Evolutionary conservation across 1,140 invertebrate species (phyloP).

Genomic region (Microplitis demolitor): DNA sequence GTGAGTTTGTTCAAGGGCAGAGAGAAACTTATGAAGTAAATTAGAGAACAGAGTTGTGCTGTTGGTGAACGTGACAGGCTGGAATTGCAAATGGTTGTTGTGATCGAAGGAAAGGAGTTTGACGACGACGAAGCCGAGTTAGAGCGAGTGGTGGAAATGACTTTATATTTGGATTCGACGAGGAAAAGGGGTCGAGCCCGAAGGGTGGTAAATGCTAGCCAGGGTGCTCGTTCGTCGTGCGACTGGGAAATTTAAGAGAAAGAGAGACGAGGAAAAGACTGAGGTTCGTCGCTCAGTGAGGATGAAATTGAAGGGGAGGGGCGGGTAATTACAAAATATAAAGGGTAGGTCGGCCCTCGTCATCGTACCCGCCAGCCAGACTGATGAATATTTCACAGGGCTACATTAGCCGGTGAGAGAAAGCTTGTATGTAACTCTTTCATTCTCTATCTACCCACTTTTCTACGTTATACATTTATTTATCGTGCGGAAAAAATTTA

Average conservation of each 20-base stretch:
- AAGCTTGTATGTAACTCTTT: conserved; percentile 47
- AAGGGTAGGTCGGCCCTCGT: conserved; percentile 54
- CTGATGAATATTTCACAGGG: conserved; percentile 60
- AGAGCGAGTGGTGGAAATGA: not conserved
- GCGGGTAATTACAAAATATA: conserved; percentile 61
- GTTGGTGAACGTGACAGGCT: not conserved
- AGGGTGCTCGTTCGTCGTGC: not conserved
- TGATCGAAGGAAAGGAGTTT: not conserved
- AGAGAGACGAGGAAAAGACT: conserved; percentile 8
- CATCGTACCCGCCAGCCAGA: conserved; percentile 49
- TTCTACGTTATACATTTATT: not conserved
- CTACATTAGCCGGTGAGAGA: conserved; percentile 56
- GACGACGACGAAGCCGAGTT: not conserved
- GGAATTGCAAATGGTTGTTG: not conserved
- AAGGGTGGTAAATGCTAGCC: conserved; percentile 18
- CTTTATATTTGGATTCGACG: not conserved
- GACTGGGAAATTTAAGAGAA: conserved; percentile 17
- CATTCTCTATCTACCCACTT: conserved; percentile 38
- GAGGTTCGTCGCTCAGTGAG: not conserved
- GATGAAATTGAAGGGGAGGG: conserved; percentile 44
- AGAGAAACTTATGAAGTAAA: not conserved
- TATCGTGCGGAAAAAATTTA: not conserved
- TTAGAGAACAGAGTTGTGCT: not conserved
- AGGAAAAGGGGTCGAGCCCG: conserved; percentile 21
- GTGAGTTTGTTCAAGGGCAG: no score